Base-by-base conservation (phyloP, 2,113 vertebrate species). In the Cryptoleucopteryx plumbea region DNA sequence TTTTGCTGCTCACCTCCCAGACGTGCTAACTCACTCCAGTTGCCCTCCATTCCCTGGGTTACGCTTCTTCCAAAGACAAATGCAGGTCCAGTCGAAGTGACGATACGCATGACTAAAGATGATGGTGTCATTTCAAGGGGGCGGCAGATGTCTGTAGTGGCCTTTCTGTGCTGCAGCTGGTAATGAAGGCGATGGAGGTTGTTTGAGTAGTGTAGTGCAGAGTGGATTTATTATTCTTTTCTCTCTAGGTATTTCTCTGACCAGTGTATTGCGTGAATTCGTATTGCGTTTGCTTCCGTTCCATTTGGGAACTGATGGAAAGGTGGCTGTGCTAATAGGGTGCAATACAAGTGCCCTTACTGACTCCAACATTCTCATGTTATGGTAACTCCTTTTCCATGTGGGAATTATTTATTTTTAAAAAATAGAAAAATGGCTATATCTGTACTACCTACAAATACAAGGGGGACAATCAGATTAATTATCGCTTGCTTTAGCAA, bases 11-110 rank as follows among this genome's bases (percentile, higher is more conserved):
- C 18, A 0, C 42, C 19, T 70, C 40, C 9, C 68, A 42, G 43
- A 34, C 0, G 0, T 38, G 5, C 50, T 29, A 25, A 9, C 8
- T 63, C 4, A 0, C 27, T 34, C 50, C 6, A 4, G 26, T 36
- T 63, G 18, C 47, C 29, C 47, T 88, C 16, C 38, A 12, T 72
- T 52, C 65, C 26, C 45, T 11, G 32, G 18, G 11, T 40, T 67
- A 11, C 0, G 8, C 13, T 66, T 56, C 53, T 55, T 40, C 74
- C 45, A 43, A 48, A 43, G 47, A 4, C 19, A 42, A 8, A 42
- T 13, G 43, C 42, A 11, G 13, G 47, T n/a, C 32, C 16, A 4
- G 58, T 42, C 8, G 25, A 15, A 62, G 65, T 3, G 53, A 21
- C 0, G 17, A 9, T 29, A 13, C 1, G 10, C 34, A 31, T 17